A percentile compares a stretch with the other conserved stretches of the same genome.
Conservation (phyloP, 2,113 vertebrate species). For the Catagonus wagneri region DNA sequence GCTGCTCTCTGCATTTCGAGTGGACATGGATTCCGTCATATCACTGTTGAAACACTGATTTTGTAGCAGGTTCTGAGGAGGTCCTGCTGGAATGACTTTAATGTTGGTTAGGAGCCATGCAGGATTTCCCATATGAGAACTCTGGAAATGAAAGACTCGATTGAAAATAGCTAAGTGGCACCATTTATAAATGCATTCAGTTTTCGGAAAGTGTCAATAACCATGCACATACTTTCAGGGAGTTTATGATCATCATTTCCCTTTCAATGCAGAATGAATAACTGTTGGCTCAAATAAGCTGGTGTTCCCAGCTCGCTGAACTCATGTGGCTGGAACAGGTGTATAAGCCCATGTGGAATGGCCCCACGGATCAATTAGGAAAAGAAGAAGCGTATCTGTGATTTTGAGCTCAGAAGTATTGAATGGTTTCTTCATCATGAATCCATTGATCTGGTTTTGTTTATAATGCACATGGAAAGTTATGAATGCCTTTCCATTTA, state of each 20-base stretch:
- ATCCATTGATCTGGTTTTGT: not conserved
- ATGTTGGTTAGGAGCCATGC: not conserved
- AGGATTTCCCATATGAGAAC: not conserved
- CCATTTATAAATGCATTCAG: not conserved
- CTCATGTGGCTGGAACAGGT: not conserved
- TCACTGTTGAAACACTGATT: not conserved
- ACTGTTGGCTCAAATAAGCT: not conserved
- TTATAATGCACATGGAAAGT: not conserved
- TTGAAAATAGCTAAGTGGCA: not conserved
- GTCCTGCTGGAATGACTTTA: not conserved
- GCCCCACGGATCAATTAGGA: not conserved
- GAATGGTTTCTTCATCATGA: not conserved
- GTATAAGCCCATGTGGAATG: not conserved
- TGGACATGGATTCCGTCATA: not conserved
- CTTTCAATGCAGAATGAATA: not conserved
- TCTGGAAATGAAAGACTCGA: constrained; percentile 24
- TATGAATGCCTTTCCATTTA: not conserved
- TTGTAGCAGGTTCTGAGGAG: not conserved
- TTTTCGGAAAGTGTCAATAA: constrained; percentile 10
- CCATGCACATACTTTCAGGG: not conserved
- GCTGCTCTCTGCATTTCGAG: not conserved
- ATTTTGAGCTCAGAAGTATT: not conserved
- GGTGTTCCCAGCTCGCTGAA: not conserved
- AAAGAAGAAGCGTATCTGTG: not conserved
- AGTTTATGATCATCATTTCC: not conserved